phyloP scores from a whole-genome alignment of 2,797 vertebrate genomes.

The Enteromius mattozi region DNA sequence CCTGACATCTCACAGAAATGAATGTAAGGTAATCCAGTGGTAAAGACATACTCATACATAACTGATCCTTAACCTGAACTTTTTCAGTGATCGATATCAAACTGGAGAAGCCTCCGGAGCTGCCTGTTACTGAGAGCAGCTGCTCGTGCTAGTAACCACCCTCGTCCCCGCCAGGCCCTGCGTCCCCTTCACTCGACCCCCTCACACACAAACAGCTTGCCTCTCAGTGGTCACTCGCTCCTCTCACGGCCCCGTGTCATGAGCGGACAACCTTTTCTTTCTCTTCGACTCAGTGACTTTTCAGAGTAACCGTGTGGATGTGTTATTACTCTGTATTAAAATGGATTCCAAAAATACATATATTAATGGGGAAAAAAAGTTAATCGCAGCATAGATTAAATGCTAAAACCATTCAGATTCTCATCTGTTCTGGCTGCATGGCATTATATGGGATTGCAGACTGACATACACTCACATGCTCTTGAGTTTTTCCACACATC shows the following conservation, averaged over 20 bases:
- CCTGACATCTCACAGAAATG: not conserved
- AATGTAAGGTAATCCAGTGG: not conserved
- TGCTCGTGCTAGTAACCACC: constrained; percentile 88
- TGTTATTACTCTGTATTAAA: constrained; percentile 82
- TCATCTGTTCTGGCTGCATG: constrained; percentile 87
- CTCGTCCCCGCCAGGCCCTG: constrained; percentile 11
- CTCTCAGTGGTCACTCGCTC: constrained; percentile 80
- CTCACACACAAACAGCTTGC: constrained; percentile 71
- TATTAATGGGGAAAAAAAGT: constrained; percentile 60
- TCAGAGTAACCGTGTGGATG: constrained; percentile 85
- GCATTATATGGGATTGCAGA: constrained; percentile 87
- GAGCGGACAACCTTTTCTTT: constrained; percentile 74
- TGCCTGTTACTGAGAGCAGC: constrained; percentile 90
- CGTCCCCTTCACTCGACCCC: constrained; percentile 54
- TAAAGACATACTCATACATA: not conserved
- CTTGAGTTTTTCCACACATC: constrained; percentile 84
- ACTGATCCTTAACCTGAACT: constrained; percentile 76
- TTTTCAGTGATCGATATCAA: constrained; percentile 90
- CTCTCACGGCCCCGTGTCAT: constrained; percentile 77
- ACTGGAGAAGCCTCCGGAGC: constrained; percentile 89
- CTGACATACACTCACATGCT: constrained; percentile 80
- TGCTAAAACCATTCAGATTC: constrained; percentile 70
- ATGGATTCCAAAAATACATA: constrained; percentile 64
- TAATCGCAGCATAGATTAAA: constrained; percentile 73
- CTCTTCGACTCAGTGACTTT: constrained; percentile 84